Evolutionary conservation across 2,888 invertebrate species (phyloP), one percentile per base, ranked within the genome.

Genomic region (Acleris literana): DNA sequence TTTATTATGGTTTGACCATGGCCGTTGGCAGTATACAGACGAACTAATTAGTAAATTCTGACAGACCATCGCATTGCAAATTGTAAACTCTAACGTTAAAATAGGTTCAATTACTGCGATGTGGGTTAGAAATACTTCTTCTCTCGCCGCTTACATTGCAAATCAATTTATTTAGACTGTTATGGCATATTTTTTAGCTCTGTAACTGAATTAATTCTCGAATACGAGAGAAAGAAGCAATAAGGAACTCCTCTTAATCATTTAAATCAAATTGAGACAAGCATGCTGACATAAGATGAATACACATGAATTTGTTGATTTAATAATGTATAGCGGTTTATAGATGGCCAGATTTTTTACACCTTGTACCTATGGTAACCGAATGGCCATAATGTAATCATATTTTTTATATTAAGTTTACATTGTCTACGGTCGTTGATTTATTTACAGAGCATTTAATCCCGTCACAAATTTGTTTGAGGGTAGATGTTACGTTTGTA

Each of bases 321-420:
- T 44, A 44, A 44, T n/a, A n/a, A 44, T 46, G 46, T 46, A 6
- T 22, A 16, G 33, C 43, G 9, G 7, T 68, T 51, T 55, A 18
- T 49, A 44, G 46, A 63, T 52, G 55, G 52, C 56, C 56, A 55
- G 9, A 51, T 51, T 57, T 33, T 44, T 56, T 51, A 18, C 44
- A 61, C 20, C 51, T 61, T 43, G 56, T 65, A 56, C 61, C 51
- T 60, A 25, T 60, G 44, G 22, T 61, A 29, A 44, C 43, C 43
- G 25, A 25, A 51, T 29, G 20, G 60, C 60, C 55, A 55, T 43
- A 44, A 51, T 43, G 22, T 13, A 61, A 52, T 61, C 18, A 46
- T n/a, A n/a, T 62, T 57, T 52, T 17, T 44, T 79, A 68, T 60
- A 80, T 88, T 87, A 85, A 84, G 85, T 89, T 89, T 87, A 82